A percentile compares a stretch with the other conserved stretches of the same genome.
Evolutionary conservation across 2,888 invertebrate species (phyloP).

Genomic region (Tenthredo scrophulariae): DNA sequence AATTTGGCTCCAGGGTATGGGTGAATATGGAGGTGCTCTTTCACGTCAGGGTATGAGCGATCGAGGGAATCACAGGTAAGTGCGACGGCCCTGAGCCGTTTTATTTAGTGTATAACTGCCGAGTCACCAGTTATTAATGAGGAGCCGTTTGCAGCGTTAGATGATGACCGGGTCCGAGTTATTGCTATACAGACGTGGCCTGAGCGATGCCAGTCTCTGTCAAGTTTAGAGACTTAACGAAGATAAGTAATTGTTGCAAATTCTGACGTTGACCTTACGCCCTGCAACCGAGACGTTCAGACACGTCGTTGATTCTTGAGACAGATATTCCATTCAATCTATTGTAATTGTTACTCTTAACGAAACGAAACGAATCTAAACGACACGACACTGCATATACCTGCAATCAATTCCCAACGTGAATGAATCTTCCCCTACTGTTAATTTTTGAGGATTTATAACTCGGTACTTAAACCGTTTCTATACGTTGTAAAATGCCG

Average conservation of each 20-base stretch:
- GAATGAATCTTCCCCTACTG: background rate
- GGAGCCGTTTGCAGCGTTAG: conserved; percentile 50
- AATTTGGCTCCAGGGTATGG: conserved; percentile 55
- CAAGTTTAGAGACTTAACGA: conserved; percentile 34
- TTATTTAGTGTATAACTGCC: conserved; percentile 73
- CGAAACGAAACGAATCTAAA: background rate
- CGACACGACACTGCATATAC: background rate
- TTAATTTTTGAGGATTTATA: background rate
- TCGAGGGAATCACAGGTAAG: conserved; percentile 74
- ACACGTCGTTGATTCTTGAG: background rate
- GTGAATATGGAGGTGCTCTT: conserved; percentile 65
- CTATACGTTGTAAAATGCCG: background rate
- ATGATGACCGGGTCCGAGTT: conserved; percentile 48
- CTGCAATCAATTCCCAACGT: background rate
- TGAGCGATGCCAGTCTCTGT: conserved; percentile 15
- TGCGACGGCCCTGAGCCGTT: conserved; percentile 68
- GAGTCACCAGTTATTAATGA: conserved; percentile 74
- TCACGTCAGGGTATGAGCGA: conserved; percentile 75
- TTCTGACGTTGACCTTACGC: conserved; percentile 8
- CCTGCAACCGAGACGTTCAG: background rate
- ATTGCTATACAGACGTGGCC: background rate
- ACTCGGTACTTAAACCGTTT: background rate
- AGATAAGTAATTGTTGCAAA: conserved; percentile 34
- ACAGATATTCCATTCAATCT: background rate
- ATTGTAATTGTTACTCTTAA: background rate